A percentile compares a stretch with the other conserved stretches of the same genome.
Conservation (phyloP, 2,888 invertebrate genomes). For the Lasioglossum calceatum region DNA sequence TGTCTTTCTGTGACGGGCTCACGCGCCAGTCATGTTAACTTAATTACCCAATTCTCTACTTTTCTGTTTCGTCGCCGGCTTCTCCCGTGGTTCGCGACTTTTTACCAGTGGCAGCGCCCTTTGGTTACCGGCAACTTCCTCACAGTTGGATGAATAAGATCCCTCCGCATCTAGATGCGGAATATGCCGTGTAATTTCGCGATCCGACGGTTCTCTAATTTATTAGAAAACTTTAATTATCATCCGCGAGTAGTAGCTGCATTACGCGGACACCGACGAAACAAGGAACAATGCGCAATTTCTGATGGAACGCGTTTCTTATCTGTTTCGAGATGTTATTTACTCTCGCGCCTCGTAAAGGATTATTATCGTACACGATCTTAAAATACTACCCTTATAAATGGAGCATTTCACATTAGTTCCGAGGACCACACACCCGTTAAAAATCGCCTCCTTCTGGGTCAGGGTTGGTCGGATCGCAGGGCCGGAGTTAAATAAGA, state of each 20-base stretch:
- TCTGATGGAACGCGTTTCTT: neutral
- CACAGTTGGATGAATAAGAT: slow-evolving; percentile 10
- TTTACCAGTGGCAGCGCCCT: slow-evolving; percentile 14
- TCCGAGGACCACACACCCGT: neutral
- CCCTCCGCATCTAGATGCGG: neutral
- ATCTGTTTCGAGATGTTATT: neutral
- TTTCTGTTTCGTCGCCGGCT: neutral
- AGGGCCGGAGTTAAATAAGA: neutral
- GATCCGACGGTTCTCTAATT: slow-evolving; percentile 18
- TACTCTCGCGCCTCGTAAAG: neutral
- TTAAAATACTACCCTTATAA: neutral
- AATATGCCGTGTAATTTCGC: slow-evolving; percentile 2
- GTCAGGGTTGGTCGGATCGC: neutral
- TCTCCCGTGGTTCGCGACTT: neutral
- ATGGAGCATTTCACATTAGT: neutral
- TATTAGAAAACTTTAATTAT: slow-evolving; percentile 21
- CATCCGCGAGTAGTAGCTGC: neutral
- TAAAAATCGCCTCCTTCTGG: neutral
- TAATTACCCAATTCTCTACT: slow-evolving; percentile 22
- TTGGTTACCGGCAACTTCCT: slow-evolving; percentile 13
- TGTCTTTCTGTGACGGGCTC: neutral
- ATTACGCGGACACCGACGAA: neutral
- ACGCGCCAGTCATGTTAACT: neutral
- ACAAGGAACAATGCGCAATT: neutral
- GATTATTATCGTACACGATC: neutral